Evolutionary conservation across 1,140 invertebrate species (phyloP), one percentile per base, ranked within the genome.

Genomic region (Laupala kohalensis): DNA sequence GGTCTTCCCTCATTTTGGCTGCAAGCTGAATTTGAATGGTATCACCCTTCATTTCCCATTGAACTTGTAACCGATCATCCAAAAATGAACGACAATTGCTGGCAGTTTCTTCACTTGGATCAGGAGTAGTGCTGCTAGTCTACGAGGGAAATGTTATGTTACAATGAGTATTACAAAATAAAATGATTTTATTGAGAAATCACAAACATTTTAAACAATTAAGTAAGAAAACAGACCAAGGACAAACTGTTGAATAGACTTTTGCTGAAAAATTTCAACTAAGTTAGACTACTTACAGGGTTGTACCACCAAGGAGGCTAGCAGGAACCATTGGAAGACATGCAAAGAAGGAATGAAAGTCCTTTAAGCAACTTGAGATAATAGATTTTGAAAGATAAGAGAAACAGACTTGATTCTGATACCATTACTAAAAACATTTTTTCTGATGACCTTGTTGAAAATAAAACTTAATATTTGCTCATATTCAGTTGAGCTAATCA

Each of bases 241-340:
- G n/a, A n/a, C n/a, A n/a, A 53, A 53, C 9, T 53, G 37, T 53
- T 4, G 9, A 53, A 53, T 53, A 9, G 23, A 13, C 23, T 66
- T 66, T 25, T 66, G 64, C 4, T 65, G 64, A n/a, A 65, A 15
- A 0, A 65, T 65, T 65, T 65, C 6, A 2, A 25, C 64, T 66
- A 69, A 12, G 15, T 27, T 15, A 24, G n/a, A 19, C 75, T 85
- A 91, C 91, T 92, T 86, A 93, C 92, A 80, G 91, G 91, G 81
- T 91, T 90, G 81, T 93, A 93, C 91, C 92, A 93, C 92, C 91
- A 93, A 77, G 89, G 86, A 78, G 91, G 91, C 92, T 93, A 76
- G 78, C 69, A 67, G 53, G 24, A 68, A 23, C 63, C 67, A 74
- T 69, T 23, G 63, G 30, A 71, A 64, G 25, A 29, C 68, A 66